phyloP scores from a whole-genome alignment of 2,888 invertebrate genomes.

The Agrotis exclamationis region DNA sequence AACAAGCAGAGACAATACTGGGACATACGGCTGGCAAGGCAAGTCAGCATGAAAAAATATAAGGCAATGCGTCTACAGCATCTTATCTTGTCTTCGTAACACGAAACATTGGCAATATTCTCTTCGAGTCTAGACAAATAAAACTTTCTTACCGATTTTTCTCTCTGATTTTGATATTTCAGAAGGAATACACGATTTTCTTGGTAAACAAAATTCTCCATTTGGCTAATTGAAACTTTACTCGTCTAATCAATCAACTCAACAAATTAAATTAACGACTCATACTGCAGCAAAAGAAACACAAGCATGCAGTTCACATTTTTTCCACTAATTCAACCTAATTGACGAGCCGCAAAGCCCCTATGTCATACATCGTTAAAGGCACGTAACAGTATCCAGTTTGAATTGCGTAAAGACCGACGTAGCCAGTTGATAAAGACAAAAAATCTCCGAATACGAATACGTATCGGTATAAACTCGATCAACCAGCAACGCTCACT shows the following conservation, averaged over 20 bases:
- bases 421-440: slow-evolving; percentile 61
- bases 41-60: slow-evolving; percentile 41
- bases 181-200: background rate
- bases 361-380: slow-evolving; percentile 63
- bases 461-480: slow-evolving; percentile 68
- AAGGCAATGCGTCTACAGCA: background rate
- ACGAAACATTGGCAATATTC: slow-evolving; percentile 12
- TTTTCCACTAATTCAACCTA: slow-evolving; percentile 31
- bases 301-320: slow-evolving; percentile 9
- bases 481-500: slow-evolving; percentile 69
- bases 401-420: slow-evolving; percentile 70
- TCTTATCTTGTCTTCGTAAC: slow-evolving; percentile 14
- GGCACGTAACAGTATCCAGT: slow-evolving; percentile 62
- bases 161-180: background rate
- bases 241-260: slow-evolving; percentile 8
- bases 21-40: slow-evolving; percentile 55
- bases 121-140: slow-evolving; percentile 14
- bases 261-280: slow-evolving; percentile 31
- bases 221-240: background rate
- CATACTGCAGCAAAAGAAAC: slow-evolving; percentile 30
- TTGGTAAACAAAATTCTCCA: background rate
- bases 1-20: slow-evolving; percentile 64
- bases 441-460: slow-evolving; percentile 68
- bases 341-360: slow-evolving; percentile 50
- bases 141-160: slow-evolving; percentile 10